A percentile compares a stretch with the other conserved stretches of the same genome.
Evolutionary conservation across 2,113 vertebrate species (phyloP).

Genomic region (Mohoua ochrocephala): DNA sequence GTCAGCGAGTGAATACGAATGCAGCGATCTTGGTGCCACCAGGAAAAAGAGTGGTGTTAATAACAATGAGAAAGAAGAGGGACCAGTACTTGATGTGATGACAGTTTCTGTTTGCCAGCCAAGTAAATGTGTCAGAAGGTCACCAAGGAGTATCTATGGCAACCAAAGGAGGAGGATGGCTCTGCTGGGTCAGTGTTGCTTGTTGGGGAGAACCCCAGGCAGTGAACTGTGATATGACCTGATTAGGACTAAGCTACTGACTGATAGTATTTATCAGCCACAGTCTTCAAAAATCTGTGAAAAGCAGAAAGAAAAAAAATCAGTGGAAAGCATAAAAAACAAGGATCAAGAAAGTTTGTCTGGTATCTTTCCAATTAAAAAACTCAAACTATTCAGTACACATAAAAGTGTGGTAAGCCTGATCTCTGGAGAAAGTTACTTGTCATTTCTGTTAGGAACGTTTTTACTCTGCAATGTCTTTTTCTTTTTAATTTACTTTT

Average conservation of each 20-base stretch:
- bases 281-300: not conserved
- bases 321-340: not conserved
- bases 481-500: not conserved
- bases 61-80: not conserved
- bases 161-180: not conserved
- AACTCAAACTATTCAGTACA: not conserved
- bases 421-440: not conserved
- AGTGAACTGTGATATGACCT: not conserved
- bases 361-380: not conserved
- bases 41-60: not conserved
- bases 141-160: not conserved
- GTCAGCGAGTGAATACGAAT: not conserved
- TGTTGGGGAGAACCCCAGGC: not conserved
- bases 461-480: not conserved
- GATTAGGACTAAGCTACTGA: not conserved
- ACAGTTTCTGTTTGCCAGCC: not conserved
- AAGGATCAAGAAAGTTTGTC: not conserved
- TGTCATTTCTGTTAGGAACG: not conserved
- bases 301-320: not conserved
- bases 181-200: not conserved
- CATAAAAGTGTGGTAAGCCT: not conserved
- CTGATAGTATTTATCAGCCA: not conserved
- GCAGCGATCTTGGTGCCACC: fast-evolving
- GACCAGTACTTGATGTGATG: not conserved
- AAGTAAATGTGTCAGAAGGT: conserved; percentile 22